Evolutionary conservation across 2,888 invertebrate species (phyloP).

Genomic region (Geophilus truncorum): DNA sequence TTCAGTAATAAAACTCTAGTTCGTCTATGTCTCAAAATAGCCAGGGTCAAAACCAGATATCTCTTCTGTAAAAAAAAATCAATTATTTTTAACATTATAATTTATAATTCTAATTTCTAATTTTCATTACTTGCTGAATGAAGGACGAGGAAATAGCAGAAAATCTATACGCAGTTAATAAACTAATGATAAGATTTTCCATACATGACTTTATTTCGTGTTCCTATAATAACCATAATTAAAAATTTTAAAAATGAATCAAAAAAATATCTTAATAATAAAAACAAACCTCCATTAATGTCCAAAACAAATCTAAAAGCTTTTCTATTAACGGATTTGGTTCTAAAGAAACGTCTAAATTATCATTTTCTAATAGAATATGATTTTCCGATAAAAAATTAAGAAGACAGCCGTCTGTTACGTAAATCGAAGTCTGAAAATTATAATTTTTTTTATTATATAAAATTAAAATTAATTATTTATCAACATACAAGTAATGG

Average conservation of each 20-base stretch:
- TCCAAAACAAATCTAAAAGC: constrained; percentile 61
- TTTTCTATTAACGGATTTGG: constrained; percentile 40
- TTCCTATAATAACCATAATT: constrained; percentile 47
- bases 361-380: constrained; percentile 37
- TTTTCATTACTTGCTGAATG: constrained; percentile 48
- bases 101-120: not conserved
- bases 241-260: not conserved
- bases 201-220: constrained; percentile 60
- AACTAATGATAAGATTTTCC: constrained; percentile 59
- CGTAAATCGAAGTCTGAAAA: constrained; percentile 59
- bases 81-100: not conserved
- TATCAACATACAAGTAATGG: constrained; percentile 40
- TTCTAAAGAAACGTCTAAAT: constrained; percentile 41
- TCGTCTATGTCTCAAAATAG: constrained; percentile 58
- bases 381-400: constrained; percentile 51
- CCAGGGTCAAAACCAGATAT: constrained; percentile 58
- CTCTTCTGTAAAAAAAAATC: constrained; percentile 46
- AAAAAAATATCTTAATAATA: not conserved
- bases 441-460: too few species aligned
- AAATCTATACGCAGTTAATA: constrained; percentile 59
- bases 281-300: constrained; percentile 56
- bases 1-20: constrained; percentile 62
- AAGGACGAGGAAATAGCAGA: constrained; percentile 52
- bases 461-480: too few species aligned
- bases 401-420: constrained; percentile 65